A percentile compares a stretch with the other conserved stretches of the same genome.
These are phyloP conservation scores for Periophthalmodon schlosseri DNA, from an alignment of 2,113 vertebrate species.

Conservation along the genomic window DNA sequence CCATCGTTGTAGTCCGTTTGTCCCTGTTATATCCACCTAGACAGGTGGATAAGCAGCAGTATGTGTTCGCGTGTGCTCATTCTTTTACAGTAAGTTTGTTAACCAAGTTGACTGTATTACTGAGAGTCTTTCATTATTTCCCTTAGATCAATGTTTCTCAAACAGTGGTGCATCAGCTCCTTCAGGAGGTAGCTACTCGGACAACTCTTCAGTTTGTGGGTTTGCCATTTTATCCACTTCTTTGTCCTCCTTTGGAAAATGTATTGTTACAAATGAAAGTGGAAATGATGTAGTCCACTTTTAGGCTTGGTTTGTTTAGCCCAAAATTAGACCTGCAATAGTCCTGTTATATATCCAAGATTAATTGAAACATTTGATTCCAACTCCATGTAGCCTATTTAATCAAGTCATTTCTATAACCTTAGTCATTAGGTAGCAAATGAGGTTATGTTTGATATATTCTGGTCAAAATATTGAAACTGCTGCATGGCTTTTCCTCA, in stretches of 20 bases:
- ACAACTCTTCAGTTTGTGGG: no score
- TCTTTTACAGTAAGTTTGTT: not conserved
- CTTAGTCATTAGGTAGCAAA: not conserved
- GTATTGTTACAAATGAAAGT: no score
- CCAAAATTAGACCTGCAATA: no score
- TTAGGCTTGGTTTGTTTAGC: no score
- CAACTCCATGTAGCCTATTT: no score
- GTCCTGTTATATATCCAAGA: not conserved
- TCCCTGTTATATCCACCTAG: not conserved
- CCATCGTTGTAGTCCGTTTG: not conserved
- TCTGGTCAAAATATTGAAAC: not conserved
- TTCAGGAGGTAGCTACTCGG: no score
- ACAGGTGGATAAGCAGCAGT: no score
- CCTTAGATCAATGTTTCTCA: not conserved
- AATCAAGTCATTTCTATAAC: not conserved
- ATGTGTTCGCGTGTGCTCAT: not conserved
- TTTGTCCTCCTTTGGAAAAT: no score
- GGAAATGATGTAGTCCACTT: no score
- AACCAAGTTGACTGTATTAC: not conserved
- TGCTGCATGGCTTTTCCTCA: conserved; percentile 74
- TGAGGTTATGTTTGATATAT: not conserved
- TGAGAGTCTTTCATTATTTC: not conserved
- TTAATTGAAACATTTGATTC: not conserved
- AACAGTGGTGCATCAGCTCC: no score
- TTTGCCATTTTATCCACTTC: no score